phyloP scores from a whole-genome alignment of 2,797 vertebrate species.

The Dryobates pubescens region DNA sequence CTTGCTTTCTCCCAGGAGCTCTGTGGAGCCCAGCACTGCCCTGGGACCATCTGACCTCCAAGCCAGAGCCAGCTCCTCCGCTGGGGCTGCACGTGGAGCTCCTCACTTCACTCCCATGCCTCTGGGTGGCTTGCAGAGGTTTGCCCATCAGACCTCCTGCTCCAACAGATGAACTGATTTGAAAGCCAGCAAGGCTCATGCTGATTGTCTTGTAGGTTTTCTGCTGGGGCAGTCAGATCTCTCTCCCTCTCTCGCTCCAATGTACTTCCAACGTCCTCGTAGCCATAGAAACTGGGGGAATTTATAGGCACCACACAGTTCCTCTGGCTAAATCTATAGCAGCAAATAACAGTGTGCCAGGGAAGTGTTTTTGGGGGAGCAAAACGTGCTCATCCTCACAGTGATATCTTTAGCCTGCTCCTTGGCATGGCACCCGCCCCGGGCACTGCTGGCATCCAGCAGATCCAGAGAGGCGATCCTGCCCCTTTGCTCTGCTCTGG shows the following conservation, averaged over 20 bases:
- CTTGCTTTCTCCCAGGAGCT: not conserved
- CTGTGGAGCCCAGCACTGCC: not conserved
- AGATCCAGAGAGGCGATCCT: no score
- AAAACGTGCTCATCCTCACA: not conserved
- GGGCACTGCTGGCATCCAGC: not conserved
- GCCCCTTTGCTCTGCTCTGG: no score
- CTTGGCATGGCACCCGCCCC: not conserved
- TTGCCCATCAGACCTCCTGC: not conserved
- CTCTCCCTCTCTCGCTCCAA: not conserved
- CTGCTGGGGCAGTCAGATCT: not conserved
- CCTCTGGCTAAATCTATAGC: not conserved
- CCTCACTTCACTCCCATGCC: accelerated
- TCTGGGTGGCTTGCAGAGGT: not conserved
- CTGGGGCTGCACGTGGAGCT: not conserved
- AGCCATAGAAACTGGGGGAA: constrained; percentile 38
- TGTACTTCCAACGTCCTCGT: not conserved
- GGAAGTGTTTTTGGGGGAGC: not conserved
- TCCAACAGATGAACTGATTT: not conserved
- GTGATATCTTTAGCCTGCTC: not conserved
- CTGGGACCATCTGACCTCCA: accelerated
- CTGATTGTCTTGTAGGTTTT: not conserved
- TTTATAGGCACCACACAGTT: constrained; percentile 20
- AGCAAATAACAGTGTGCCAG: not conserved
- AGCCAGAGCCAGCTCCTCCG: not conserved
- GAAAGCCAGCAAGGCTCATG: not conserved